A percentile compares a stretch with the other conserved stretches of the same genome.
Evolutionary conservation across 2,888 invertebrate genomes (phyloP).

Genomic region (Drosophila anomalata): DNA sequence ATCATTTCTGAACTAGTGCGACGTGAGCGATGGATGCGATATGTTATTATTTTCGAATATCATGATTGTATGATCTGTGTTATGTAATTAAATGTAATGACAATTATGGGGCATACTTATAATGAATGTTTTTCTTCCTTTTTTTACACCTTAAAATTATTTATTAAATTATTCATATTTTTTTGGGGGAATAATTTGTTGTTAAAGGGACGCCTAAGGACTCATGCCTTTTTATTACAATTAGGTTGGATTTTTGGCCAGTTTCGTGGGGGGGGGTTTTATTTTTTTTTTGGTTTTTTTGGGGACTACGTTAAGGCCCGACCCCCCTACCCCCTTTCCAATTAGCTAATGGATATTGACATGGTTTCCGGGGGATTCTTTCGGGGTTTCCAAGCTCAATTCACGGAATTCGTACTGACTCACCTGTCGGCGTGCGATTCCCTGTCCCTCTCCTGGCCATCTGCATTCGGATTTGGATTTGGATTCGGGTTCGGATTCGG

Average conservation of each 20-base stretch:
- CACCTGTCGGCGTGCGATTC: constrained; percentile 64
- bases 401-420: constrained; percentile 42
- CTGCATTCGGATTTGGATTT: constrained; percentile 11
- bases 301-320: not conserved
- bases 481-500: constrained; percentile 1
- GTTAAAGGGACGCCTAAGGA: not conserved
- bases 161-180: not conserved
- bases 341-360: constrained; percentile 73
- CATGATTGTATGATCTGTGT: not conserved
- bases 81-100: not conserved
- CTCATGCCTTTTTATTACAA: not conserved
- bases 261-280: no score
- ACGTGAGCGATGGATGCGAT: not conserved
- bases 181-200: not conserved
- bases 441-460: constrained; percentile 39
- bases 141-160: not conserved
- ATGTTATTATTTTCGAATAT: not conserved
- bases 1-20: not conserved
- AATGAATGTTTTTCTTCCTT: not conserved
- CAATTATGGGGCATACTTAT: not conserved
- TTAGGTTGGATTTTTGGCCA: constrained; percentile 1
- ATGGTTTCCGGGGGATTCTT: constrained; percentile 23
- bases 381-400: constrained; percentile 2
- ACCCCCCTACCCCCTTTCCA: constrained; percentile 16
- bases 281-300: not conserved